Conservation (phyloP, 23 tunicate species). For the Diplosoma virens region DNA sequence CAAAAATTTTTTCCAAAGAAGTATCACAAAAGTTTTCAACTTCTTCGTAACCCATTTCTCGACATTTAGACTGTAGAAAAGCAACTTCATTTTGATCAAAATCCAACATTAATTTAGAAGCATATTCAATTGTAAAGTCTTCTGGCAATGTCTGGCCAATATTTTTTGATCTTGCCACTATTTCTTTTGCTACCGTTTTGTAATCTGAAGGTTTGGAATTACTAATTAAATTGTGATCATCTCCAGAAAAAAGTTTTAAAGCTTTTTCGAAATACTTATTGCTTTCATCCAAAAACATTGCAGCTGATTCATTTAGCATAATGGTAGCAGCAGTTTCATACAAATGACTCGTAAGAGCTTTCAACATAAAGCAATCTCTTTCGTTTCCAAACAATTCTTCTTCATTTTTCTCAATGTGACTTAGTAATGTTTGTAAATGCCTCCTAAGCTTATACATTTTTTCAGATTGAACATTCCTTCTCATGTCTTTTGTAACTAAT, state of each 20-base stretch:
- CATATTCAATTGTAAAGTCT: not conserved
- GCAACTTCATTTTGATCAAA: slow-evolving; percentile 9
- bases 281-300: not conserved
- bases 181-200: not conserved
- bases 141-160: no score
- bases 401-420: not conserved
- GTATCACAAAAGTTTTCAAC: not conserved
- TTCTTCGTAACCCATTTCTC: not conserved
- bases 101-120: not conserved
- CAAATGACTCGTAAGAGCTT: not conserved
- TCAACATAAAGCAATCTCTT: not conserved
- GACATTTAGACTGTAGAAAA: not conserved
- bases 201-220: no score
- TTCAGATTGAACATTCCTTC: not conserved
- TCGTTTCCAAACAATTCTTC: not conserved
- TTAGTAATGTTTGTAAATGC: slow-evolving; percentile 2
- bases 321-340: no score
- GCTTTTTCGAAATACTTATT: slow-evolving; percentile 4
- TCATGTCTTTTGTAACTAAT: slow-evolving; percentile 11
- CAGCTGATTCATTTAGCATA: not conserved
- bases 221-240: no score
- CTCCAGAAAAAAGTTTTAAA: not conserved
- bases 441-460: not conserved
- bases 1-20: not conserved
- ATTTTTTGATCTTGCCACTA: no score